Conservation (phyloP, 2,888 invertebrate genomes). For the Molorchus minor region DNA sequence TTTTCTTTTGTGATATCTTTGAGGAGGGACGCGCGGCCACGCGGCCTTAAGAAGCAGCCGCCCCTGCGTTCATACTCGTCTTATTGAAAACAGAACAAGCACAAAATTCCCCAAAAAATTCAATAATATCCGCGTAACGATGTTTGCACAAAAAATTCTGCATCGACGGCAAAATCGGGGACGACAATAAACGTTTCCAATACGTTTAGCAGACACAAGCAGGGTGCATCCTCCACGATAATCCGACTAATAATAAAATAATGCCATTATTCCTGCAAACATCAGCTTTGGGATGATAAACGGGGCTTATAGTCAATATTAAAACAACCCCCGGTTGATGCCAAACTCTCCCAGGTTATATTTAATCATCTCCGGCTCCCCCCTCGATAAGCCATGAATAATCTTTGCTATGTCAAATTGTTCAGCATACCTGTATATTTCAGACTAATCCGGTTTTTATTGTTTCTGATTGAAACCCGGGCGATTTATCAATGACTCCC, state of each 20-base stretch:
- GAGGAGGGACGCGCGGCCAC: too few species aligned
- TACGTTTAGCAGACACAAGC: background rate
- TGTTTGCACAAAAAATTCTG: background rate
- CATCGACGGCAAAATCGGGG: background rate
- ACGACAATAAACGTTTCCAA: constrained; percentile 1
- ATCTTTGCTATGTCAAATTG: constrained; percentile 39
- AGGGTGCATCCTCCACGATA: constrained; percentile 2
- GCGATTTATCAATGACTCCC: too few species aligned
- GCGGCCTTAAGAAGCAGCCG: too few species aligned
- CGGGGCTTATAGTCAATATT: constrained; percentile 44
- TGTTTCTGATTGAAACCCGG: constrained; percentile 22
- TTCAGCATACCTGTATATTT: constrained; percentile 31
- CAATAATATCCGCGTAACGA: too few species aligned
- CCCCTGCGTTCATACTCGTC: too few species aligned
- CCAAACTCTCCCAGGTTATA: constrained; percentile 38
- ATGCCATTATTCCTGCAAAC: constrained; percentile 53
- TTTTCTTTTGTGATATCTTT: too few species aligned
- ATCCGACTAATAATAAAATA: constrained; percentile 34
- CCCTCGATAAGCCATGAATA: constrained; percentile 39
- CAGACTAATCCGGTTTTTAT: constrained; percentile 25
- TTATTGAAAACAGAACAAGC: too few species aligned
- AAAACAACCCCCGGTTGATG: constrained; percentile 41
- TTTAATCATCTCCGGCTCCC: constrained; percentile 37
- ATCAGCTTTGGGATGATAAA: constrained; percentile 48
- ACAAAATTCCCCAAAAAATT: too few species aligned